Base-by-base conservation (phyloP, 2,797 vertebrate genomes). In the Sebastes trivittatus region DNA sequence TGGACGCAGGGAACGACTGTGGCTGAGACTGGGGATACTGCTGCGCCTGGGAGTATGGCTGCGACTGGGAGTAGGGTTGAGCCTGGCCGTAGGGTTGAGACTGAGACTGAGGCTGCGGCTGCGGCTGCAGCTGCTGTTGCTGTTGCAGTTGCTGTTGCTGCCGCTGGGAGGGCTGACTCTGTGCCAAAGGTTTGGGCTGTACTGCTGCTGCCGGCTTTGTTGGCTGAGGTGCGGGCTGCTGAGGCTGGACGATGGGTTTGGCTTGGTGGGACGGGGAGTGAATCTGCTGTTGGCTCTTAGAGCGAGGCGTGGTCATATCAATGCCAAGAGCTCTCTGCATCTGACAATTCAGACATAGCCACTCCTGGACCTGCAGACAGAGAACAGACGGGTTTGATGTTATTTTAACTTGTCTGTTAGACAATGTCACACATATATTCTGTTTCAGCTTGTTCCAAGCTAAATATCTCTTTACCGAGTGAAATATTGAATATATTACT, bases 321-420 rank as follows among this genome's bases (percentile, higher is more conserved):
- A 99, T 99, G 84, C 98, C 98, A 88, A 99, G 94, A n/a, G 98
- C 98, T 90, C 98, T 95, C 95, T 99, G 98, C 98, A 99, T 99
- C 95, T 99, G 98, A 94, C 98, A 99, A 91, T 99, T 99, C 86
- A 99, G 95, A 94, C 98, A 99, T 71, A 99, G 93, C 98, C 98
- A 99, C 94, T 99, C 98, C 89, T 99, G 97, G 85, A 99, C 98
- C 98, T 99, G 95, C 1, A 71, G 74, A 83, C 27, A 76, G 32
- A 83, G 72, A 74, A 84, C 34, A 90, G 5, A 85, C 9, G 71
- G 34, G 20, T 36, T n/a, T 14, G 2, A 38, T 32, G 22, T 84
- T 69, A 74, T 13, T 84, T 38, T 63, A 46, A 64, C 18, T 58
- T 60, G 9, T 64, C 25, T 42, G 1, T 11, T 5, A 61, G 6